Evolutionary conservation across 2,797 vertebrate genomes (phyloP), one percentile per base, ranked within the genome.

Genomic region (Perodicticus potto): DNA sequence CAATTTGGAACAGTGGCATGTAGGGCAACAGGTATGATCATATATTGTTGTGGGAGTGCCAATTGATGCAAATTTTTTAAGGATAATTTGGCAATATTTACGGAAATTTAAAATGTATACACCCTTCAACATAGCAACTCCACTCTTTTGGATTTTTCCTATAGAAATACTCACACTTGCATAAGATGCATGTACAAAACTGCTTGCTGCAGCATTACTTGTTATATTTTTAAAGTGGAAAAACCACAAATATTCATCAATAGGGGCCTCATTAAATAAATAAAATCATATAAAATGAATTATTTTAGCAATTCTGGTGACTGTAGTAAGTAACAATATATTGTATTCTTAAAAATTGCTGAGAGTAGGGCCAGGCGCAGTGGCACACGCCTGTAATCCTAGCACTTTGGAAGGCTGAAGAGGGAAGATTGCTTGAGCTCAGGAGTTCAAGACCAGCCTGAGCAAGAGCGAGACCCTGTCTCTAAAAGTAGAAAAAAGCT

Each of bases 1-100:
- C 76, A 76, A 61, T 94, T 89, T 82, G 63, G 96, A 96, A 97
- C 22, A 67, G 53, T 67, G 22, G 29, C 53, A 72, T 67, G 34
- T 43, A 92, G 49, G 34, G 19, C 67, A 87, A 78, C 3, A 65
- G 77, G 59, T 32, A 83, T 34, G 55, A 43, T 74, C 53, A 94
- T 73, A 84, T 19, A 89, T 49, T 95, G 69, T 81, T 91, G 74
- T 63, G 55, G 74, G 49, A 70, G 17, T 80, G 59, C 9, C 69
- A 88, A 37, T 10, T 78, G 76, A 92, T 73, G 25, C 67, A 84
- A 91, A 84, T 84, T 92, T 93, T 76, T 84, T 74, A 55, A 76
- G 34, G 27, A 49, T 69, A 86, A 86, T 93, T 69, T 95, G 55
- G 65, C 57, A 96, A 80, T 74, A 77, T 5, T 25, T 59, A 59